Base-by-base conservation (phyloP, 92 coral and sea anemone genomes). In the Pocillopora grandis region DNA sequence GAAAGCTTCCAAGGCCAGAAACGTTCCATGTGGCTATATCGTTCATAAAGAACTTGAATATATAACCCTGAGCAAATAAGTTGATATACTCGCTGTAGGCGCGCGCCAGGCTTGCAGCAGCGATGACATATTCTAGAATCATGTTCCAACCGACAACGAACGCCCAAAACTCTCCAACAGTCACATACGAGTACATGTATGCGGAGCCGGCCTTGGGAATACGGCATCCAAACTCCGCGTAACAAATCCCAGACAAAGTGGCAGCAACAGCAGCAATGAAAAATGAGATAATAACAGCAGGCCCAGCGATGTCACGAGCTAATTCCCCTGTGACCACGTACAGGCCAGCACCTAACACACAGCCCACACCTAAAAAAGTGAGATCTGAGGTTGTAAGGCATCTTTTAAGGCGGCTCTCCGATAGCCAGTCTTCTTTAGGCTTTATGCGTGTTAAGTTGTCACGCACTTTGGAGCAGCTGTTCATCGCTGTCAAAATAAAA, bases 161-260 rank as follows among this genome's bases (percentile, higher is more conserved):
- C 2, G 98, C 98, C 89, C 94, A 90, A 52, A 96, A 77, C 83
- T 96, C 98, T 31, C 98, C 98, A 55, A 96, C 82, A 14, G 94
- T 73, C n/a, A 90, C 90, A 69, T 94, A 95, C 27, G 96, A 89
- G 85, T 94, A 96, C 6, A 89, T 86, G 71, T 96, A 96, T 3
- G 98, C 98, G 21, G 98, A 96, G 12, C 98, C 98, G 18, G 98
- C 91, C 82, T 91, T 96, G 14, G 98, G 98, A 71, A 96, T 88
- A 42, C 98, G 94, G 56, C 93, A 89, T 62, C 94, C 95, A 73
- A 96, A 92, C 80, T 96, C 98, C 14, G 98, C 98, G 71, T 96
- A 96, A 77, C 98, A 96, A 14, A 96, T 75, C 0, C 98, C 98
- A 2, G 98, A 92, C 19, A 96, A 82, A 12, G 94, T 42, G 10